phyloP scores from a whole-genome alignment of 2,888 invertebrate genomes.

The Bombyx huttoni region DNA sequence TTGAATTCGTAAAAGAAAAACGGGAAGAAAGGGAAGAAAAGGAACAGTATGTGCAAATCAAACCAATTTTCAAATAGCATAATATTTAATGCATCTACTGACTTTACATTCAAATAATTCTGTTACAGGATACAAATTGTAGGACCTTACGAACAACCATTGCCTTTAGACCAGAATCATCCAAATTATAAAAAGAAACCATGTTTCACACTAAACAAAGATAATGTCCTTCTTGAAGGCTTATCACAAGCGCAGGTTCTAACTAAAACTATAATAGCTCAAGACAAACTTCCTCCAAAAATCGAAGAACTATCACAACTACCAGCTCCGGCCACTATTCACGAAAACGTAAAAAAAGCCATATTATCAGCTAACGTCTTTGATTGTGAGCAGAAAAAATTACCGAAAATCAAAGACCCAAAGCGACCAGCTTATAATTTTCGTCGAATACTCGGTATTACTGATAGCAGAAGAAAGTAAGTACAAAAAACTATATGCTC shows the following conservation, averaged over 20 bases:
- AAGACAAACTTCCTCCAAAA: conserved; percentile 74
- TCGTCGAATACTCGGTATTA: conserved; percentile 82
- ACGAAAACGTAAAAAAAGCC: conserved; percentile 75
- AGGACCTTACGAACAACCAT: conserved; percentile 45
- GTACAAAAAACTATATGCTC: conserved; percentile 10
- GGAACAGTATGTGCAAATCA: no score
- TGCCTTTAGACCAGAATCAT: conserved; percentile 71
- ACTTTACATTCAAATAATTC: no score
- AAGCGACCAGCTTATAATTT: conserved; percentile 79
- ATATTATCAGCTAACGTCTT: conserved; percentile 77
- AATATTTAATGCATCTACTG: no score
- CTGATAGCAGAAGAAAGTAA: conserved; percentile 79
- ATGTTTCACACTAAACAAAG: conserved; percentile 73
- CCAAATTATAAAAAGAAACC: conserved; percentile 76
- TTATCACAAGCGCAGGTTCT: conserved; percentile 84
- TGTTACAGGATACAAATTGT: conserved; percentile 48
- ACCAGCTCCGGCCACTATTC: conserved; percentile 61
- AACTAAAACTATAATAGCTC: conserved; percentile 80
- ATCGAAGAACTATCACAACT: conserved; percentile 66
- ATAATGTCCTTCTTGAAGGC: conserved; percentile 80
- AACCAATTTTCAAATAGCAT: no score
- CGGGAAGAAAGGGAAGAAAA: conserved; percentile 13
- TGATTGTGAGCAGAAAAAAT: conserved; percentile 84
- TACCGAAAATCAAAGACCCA: conserved; percentile 81
- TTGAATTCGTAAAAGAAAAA: conserved; percentile 69